These are phyloP conservation scores for Takifugu bimaculatus DNA, from an alignment of 2,113 vertebrate species.

Conservation along the genomic window DNA sequence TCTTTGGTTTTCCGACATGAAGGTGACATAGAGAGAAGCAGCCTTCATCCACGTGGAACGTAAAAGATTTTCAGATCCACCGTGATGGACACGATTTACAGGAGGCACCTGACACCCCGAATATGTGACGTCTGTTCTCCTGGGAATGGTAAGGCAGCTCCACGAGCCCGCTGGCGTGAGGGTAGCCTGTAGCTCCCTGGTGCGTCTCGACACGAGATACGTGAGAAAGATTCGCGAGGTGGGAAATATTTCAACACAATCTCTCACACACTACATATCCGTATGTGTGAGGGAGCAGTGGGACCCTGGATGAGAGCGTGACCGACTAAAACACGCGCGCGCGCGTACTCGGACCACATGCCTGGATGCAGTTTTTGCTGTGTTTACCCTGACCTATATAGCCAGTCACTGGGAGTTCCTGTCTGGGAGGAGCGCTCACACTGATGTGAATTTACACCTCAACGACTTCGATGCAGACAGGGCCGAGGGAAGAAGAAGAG, in stretches of 20 bases:
- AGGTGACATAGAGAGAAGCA: no score
- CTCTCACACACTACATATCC: not conserved
- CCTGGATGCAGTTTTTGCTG: constrained; percentile 10
- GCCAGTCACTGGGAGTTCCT: constrained; percentile 37
- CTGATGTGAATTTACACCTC: constrained; percentile 59
- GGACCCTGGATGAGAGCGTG: not conserved
- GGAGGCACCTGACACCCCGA: no score
- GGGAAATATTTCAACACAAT: constrained; percentile 17
- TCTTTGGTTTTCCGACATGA: no score
- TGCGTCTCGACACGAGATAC: constrained; percentile 5
- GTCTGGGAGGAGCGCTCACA: constrained; percentile 42
- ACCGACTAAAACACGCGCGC: constrained; percentile 5
- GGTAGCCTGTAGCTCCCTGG: constrained; percentile 1
- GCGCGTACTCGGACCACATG: not conserved
- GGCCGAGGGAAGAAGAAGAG: constrained; percentile 18
- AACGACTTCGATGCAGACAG: constrained; percentile 44
- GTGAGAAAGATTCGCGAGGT: constrained; percentile 4
- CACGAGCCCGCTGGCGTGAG: not conserved
- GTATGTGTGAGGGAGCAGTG: no score
- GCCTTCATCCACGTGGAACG: no score
- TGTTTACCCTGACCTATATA: constrained; percentile 59
- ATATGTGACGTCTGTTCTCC: no score
- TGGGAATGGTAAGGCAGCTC: no score
- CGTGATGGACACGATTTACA: no score
- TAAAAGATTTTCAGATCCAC: no score